A percentile compares a stretch with the other conserved stretches of the same genome.
These are phyloP conservation scores for Leucoma salicis DNA, from an alignment of 2,888 invertebrate species.

Conservation along the genomic window DNA sequence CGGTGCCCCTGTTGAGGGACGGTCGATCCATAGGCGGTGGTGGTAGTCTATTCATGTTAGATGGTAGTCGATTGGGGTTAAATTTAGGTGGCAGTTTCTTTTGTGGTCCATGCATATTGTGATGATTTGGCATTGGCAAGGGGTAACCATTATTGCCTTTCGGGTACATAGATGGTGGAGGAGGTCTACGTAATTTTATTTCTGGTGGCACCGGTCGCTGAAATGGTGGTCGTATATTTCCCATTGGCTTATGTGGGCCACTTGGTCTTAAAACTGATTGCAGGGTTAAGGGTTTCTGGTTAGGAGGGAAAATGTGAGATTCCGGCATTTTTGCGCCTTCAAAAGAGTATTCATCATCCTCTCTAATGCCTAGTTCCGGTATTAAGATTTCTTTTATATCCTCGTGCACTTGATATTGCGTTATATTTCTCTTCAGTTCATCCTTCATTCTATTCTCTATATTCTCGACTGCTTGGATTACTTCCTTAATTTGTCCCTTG, in stretches of 20 bases:
- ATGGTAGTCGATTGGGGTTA: conserved; percentile 39
- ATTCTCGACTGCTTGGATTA: conserved; percentile 69
- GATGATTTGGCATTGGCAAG: conserved; percentile 57
- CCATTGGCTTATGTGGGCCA: conserved; percentile 48
- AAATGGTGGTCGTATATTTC: conserved; percentile 59
- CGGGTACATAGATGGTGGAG: conserved; percentile 47
- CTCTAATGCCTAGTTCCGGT: conserved; percentile 60
- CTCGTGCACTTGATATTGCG: conserved; percentile 67
- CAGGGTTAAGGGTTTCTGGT: conserved; percentile 68
- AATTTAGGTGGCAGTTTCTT: conserved; percentile 48
- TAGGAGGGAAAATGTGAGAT: conserved; percentile 58
- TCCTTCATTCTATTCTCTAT: conserved; percentile 64
- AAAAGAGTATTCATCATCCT: conserved; percentile 64
- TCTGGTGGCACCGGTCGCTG: conserved; percentile 72
- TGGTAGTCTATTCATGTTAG: conserved; percentile 47
- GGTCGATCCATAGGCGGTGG: conserved; percentile 42
- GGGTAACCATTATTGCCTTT: conserved; percentile 59
- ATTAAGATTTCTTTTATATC: conserved; percentile 55
- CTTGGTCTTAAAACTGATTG: conserved; percentile 70
- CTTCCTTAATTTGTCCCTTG: conserved; percentile 67
- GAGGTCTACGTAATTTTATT: conserved; percentile 68
- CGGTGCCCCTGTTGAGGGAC: not conserved
- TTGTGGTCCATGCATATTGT: conserved; percentile 43
- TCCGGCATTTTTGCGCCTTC: conserved; percentile 56
- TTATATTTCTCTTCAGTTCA: conserved; percentile 47